Conservation (phyloP, 2,797 vertebrate genomes). For the Parauchenoglanis ngamensis region DNA sequence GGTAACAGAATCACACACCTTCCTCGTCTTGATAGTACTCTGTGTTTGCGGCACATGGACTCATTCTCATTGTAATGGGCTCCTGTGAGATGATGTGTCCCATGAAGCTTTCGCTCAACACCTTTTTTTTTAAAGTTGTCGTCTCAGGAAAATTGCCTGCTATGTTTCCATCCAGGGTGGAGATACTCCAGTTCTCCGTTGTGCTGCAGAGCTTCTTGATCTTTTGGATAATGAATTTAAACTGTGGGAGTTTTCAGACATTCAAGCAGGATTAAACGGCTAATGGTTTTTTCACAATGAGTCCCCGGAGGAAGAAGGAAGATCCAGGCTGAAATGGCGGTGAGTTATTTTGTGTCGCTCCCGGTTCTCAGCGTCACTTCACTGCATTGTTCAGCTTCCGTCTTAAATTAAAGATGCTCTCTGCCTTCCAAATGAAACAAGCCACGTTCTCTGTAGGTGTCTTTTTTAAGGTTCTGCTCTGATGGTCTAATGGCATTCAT, state of each 20-base stretch:
- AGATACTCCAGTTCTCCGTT: not conserved
- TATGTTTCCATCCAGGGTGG: not conserved
- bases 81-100: conserved; percentile 8
- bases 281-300: conserved; percentile 42
- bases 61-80: not conserved
- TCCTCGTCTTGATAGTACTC: conserved; percentile 2
- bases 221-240: conserved; percentile 35
- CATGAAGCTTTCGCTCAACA: conserved; percentile 22
- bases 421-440: conserved; percentile 21
- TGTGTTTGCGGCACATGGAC: not conserved
- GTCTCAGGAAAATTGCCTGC: not conserved
- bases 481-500: conserved; percentile 34
- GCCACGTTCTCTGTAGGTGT: conserved; percentile 4
- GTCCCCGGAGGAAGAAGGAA: conserved; percentile 29
- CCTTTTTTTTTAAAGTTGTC: not conserved
- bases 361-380: conserved; percentile 4
- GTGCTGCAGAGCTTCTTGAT: conserved; percentile 5
- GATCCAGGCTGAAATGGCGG: conserved; percentile 5
- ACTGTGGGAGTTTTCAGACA: conserved; percentile 14
- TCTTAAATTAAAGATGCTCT: conserved; percentile 20
- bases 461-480: conserved; percentile 27
- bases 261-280: conserved; percentile 20
- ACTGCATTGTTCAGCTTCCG: not conserved
- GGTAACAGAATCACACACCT: not conserved
- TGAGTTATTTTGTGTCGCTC: not conserved